Conservation (phyloP, 2,113 vertebrate genomes). For the Peromyscus maniculatus region DNA sequence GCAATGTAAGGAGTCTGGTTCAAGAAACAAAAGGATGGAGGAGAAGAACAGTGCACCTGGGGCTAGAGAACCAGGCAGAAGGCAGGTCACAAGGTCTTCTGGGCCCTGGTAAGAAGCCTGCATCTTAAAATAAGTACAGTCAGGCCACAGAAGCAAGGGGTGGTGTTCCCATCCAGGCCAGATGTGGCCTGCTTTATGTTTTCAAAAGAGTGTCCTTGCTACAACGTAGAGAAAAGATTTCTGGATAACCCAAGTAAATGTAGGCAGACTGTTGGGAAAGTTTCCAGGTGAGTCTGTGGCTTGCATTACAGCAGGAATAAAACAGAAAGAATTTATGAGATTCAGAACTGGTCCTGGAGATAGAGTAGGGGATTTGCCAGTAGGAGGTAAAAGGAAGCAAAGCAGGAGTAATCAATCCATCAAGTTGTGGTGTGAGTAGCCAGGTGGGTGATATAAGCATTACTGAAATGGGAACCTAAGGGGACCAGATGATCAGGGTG, state of each 20-base stretch:
- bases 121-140: background rate
- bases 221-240: background rate
- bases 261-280: background rate
- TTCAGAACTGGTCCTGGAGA: background rate
- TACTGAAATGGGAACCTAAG: background rate
- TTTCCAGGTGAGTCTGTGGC: background rate
- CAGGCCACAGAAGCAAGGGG: background rate
- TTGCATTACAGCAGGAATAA: background rate
- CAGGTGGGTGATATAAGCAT: background rate
- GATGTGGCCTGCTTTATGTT: background rate
- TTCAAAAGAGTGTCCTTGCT: conserved; percentile 11
- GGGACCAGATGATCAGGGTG: background rate
- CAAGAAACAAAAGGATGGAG: background rate
- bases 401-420: background rate
- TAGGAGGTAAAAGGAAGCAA: background rate
- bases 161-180: background rate
- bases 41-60: background rate
- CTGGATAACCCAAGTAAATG: background rate
- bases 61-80: background rate
- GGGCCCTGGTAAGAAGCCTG: background rate
- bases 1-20: background rate
- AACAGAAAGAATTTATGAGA: background rate
- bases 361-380: background rate
- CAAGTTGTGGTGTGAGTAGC: background rate
- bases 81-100: background rate